Evolutionary conservation across 2,888 invertebrate genomes (phyloP).

Genomic region (Neuroscelio doddi): DNA sequence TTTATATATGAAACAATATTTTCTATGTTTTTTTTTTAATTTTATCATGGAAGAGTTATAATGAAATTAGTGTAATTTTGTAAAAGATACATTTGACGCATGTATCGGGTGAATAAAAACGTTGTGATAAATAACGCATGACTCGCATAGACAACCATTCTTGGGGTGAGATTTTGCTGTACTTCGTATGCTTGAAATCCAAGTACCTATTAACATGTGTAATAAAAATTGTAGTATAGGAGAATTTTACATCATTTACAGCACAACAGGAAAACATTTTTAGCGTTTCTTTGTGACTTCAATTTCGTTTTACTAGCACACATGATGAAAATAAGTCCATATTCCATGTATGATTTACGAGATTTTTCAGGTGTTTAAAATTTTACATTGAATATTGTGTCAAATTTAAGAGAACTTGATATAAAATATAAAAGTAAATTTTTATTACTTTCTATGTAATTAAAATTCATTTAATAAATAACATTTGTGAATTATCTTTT

Average conservation of each 20-base stretch:
- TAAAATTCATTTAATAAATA: no score
- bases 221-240: conserved; percentile 18
- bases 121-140: not conserved
- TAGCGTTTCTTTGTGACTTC: conserved; percentile 9
- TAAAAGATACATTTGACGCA: no score
- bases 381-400: no score
- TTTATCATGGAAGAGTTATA: no score
- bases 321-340: not conserved
- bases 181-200: not conserved
- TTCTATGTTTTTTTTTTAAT: no score
- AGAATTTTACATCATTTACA: conserved; percentile 15
- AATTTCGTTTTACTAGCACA: conserved; percentile 1
- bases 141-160: not conserved
- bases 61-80: no score
- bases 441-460: no score
- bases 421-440: no score
- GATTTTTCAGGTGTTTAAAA: not conserved
- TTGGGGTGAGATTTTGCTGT: not conserved
- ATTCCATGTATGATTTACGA: not conserved
- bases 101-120: not conserved
- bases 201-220: conserved; percentile 4
- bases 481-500: no score
- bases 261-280: conserved; percentile 2
- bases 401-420: no score
- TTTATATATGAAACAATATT: no score